Conservation (phyloP, 2,888 invertebrate species). For the Cephus nigrinus region DNA sequence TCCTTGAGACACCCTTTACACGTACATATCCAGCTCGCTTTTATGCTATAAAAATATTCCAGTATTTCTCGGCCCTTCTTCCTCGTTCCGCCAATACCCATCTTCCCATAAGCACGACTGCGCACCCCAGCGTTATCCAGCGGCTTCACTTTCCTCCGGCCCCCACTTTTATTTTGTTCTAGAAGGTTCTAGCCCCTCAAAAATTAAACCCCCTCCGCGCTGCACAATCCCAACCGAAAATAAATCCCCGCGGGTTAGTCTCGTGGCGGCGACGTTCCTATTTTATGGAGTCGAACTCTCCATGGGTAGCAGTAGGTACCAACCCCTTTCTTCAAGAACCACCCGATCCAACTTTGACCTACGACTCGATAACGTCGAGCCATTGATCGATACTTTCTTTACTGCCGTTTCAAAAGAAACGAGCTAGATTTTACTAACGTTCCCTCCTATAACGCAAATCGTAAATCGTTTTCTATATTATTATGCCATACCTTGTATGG, state of each 20-base stretch:
- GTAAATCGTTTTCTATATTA: not conserved
- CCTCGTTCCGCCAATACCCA: not conserved
- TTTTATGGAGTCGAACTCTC: not conserved
- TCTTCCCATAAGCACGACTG: not conserved
- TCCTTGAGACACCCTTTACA: slow-evolving; percentile 31
- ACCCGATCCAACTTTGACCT: not conserved
- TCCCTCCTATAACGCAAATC: not conserved
- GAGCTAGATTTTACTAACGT: not conserved
- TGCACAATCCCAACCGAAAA: not conserved
- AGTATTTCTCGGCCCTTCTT: not conserved
- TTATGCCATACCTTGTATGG: not conserved
- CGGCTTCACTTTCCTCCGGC: not conserved
- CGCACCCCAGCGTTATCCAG: not conserved
- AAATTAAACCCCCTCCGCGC: not conserved
- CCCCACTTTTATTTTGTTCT: not conserved
- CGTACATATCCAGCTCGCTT: slow-evolving; percentile 10
- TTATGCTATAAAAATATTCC: not conserved
- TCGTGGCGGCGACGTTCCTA: not conserved
- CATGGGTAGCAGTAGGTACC: not conserved
- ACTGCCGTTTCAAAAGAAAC: not conserved
- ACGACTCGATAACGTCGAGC: not conserved
- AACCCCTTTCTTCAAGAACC: not conserved
- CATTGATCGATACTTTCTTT: not conserved
- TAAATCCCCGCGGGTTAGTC: not conserved
- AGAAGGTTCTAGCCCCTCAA: not conserved